These are phyloP conservation scores for Tetramorium simillimum DNA, from an alignment of 1,140 invertebrate species.

Conservation along the genomic window DNA sequence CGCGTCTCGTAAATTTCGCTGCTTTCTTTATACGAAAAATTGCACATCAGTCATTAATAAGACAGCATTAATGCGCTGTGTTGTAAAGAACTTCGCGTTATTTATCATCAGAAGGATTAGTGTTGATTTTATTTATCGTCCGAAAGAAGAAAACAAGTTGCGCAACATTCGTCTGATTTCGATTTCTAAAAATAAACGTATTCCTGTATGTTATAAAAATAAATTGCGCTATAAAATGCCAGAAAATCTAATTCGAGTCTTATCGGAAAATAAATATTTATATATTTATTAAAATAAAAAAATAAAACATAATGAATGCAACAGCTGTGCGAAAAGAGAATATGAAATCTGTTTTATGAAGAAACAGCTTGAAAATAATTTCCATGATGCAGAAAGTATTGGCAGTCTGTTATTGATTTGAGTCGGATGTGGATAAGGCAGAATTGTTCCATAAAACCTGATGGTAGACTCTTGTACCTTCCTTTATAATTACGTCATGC, in stretches of 20 bases:
- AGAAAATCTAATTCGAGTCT: conserved; percentile 27
- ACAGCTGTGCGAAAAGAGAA: background rate
- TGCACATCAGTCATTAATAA: conserved; percentile 33
- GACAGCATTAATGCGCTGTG: background rate
- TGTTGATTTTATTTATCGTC: conserved; percentile 21
- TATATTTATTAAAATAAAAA: background rate
- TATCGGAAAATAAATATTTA: conserved; percentile 44
- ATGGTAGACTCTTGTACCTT: background rate
- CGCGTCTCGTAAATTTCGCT: conserved; percentile 24
- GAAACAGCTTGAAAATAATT: background rate
- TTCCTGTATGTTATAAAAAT: conserved; percentile 20
- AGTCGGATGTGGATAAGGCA: background rate
- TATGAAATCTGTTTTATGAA: background rate
- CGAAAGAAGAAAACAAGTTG: background rate
- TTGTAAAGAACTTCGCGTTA: background rate
- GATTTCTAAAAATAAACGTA: background rate
- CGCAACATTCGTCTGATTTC: background rate
- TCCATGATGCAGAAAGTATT: background rate
- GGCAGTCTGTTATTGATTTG: conserved; percentile 2
- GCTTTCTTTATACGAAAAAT: conserved; percentile 42
- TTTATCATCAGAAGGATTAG: background rate
- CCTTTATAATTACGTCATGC: background rate
- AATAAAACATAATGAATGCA: background rate
- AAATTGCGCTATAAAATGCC: background rate
- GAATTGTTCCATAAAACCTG: background rate